Conservation (phyloP, 2,888 invertebrate species). For the Acronicta psi region DNA sequence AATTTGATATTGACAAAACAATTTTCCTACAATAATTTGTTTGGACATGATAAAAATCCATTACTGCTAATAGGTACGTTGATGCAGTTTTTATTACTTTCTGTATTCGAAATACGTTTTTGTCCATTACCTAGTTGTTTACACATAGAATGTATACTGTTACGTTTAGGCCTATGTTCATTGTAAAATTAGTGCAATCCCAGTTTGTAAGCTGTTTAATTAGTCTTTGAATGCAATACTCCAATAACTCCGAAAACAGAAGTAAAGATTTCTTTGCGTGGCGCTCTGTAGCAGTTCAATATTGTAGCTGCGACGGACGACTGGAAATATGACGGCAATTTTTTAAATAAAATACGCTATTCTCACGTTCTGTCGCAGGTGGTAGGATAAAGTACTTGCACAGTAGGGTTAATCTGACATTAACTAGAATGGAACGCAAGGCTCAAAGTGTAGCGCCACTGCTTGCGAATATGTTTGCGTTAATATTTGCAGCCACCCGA, state of each 20-base stretch:
- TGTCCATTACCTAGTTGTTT: background rate
- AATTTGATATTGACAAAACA: conserved; percentile 18
- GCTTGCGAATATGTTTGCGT: conserved; percentile 30
- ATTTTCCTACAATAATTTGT: background rate
- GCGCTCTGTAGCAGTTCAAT: conserved; percentile 16
- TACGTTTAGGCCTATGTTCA: background rate
- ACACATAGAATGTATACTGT: too few relatives aligned
- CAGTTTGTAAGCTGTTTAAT: background rate
- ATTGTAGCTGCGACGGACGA: conserved; percentile 22
- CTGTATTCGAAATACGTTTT: too few relatives aligned
- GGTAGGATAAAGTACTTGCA: conserved; percentile 70
- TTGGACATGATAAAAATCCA: background rate
- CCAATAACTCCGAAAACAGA: conserved; percentile 8
- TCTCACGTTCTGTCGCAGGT: conserved; percentile 37
- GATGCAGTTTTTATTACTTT: background rate
- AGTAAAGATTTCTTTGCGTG: conserved; percentile 22
- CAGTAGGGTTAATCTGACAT: conserved; percentile 70
- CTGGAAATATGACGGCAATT: conserved; percentile 48
- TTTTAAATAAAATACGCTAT: conserved; percentile 58
- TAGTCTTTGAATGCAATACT: background rate
- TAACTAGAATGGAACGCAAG: conserved; percentile 63
- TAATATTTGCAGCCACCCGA: conserved; percentile 40
- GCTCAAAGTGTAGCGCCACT: conserved; percentile 50
- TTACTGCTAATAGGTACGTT: conserved; percentile 7
- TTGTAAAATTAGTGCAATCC: background rate